phyloP scores from a whole-genome alignment of 2,888 invertebrate species.

The Galerucella pusilla region DNA sequence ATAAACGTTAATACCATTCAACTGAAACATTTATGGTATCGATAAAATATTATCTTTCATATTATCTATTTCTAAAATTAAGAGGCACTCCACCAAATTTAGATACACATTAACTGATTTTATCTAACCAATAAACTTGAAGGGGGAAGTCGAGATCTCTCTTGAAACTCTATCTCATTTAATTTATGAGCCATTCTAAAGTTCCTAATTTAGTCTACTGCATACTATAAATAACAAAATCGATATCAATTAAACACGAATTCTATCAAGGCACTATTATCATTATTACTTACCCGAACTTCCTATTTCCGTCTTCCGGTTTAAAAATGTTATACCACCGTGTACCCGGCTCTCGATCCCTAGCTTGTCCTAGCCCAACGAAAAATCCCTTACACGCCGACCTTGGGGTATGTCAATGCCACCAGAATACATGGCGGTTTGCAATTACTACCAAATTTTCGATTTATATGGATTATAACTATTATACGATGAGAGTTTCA shows the following conservation, averaged over 20 bases:
- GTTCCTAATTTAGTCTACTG: background rate
- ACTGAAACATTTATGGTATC: too few relatives aligned
- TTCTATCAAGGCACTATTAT: constrained; percentile 1
- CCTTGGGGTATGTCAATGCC: constrained; percentile 25
- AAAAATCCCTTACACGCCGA: constrained; percentile 13
- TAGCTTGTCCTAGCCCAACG: constrained; percentile 21
- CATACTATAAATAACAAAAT: constrained; percentile 11
- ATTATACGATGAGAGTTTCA: too few relatives aligned
- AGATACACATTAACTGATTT: background rate
- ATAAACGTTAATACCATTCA: too few relatives aligned
- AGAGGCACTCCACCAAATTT: background rate
- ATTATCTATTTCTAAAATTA: background rate
- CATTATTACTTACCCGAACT: constrained; percentile 1
- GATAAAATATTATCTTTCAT: background rate
- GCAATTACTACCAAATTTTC: background rate
- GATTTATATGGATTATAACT: too few relatives aligned
- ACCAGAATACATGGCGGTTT: background rate
- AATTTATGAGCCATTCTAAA: constrained; percentile 2
- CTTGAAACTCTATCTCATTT: background rate
- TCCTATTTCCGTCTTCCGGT: background rate
- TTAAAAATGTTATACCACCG: constrained; percentile 3
- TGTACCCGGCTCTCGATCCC: constrained; percentile 7
- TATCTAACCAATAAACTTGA: constrained; percentile 2
- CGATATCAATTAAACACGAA: constrained; percentile 12
- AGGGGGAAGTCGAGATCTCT: background rate